phyloP scores from a whole-genome alignment of 2,888 invertebrate species.

The Eupeodes luniger region DNA sequence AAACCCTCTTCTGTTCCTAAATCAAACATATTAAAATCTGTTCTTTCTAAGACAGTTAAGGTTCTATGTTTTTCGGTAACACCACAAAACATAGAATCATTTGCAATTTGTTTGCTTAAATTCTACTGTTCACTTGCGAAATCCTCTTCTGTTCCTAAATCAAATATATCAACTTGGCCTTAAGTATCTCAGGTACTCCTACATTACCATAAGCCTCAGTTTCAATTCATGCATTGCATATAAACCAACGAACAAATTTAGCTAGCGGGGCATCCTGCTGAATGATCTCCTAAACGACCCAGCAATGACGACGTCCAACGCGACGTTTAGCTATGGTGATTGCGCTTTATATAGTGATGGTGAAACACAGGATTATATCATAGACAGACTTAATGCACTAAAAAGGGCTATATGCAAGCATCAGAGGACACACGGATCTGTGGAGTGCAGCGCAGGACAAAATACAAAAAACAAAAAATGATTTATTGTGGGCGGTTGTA shows the following conservation, averaged over 20 bases:
- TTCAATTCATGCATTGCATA: slow-evolving; percentile 70
- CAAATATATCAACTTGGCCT: slow-evolving; percentile 51
- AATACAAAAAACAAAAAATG: slow-evolving; percentile 30
- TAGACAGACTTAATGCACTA: neutral
- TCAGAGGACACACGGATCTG: slow-evolving; percentile 26
- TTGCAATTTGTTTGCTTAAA: too few species aligned
- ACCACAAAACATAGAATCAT: too few species aligned
- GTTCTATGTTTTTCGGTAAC: too few species aligned
- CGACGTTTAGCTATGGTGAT: slow-evolving; percentile 25
- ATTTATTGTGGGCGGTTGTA: slow-evolving; percentile 76
- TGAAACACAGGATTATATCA: slow-evolving; percentile 20
- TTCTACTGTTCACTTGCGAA: slow-evolving; percentile 22
- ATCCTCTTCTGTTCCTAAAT: slow-evolving; percentile 29
- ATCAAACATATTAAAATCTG: slow-evolving; percentile 41
- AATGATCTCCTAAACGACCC: slow-evolving; percentile 68
- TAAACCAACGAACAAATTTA: slow-evolving; percentile 67
- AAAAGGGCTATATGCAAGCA: slow-evolving; percentile 35
- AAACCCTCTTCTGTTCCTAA: slow-evolving; percentile 23
- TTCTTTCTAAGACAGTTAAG: too few species aligned
- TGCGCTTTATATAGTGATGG: neutral
- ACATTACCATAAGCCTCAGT: slow-evolving; percentile 64
- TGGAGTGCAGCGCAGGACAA: neutral
- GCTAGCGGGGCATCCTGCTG: slow-evolving; percentile 67
- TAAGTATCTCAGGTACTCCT: slow-evolving; percentile 1
- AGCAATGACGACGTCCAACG: slow-evolving; percentile 47